phyloP scores from a whole-genome alignment of 2,888 invertebrate species.

The Catocala fraxini region DNA sequence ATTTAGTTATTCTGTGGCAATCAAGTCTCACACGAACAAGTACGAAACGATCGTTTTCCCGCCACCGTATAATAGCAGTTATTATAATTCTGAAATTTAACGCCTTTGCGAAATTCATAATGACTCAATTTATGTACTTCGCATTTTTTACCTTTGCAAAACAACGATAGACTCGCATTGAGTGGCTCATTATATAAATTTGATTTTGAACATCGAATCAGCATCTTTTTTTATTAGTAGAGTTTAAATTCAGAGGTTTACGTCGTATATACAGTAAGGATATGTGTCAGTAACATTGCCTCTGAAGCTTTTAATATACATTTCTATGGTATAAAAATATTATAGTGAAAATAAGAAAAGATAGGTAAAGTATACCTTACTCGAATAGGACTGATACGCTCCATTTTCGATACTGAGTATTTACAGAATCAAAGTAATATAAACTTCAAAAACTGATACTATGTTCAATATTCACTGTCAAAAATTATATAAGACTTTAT shows the following conservation, averaged over 20 bases:
- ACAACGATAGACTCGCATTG: constrained; percentile 61
- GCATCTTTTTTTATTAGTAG: constrained; percentile 28
- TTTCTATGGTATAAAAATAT: too few species aligned
- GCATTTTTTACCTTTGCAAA: constrained; percentile 60
- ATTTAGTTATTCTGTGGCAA: constrained; percentile 46
- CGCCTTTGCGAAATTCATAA: constrained; percentile 78
- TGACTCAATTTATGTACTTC: constrained; percentile 76
- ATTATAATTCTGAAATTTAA: constrained; percentile 77
- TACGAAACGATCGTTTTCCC: constrained; percentile 49
- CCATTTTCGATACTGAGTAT: too few species aligned
- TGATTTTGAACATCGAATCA: constrained; percentile 54
- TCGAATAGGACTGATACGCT: too few species aligned
- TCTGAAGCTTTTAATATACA: too few species aligned
- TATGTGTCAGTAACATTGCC: too few species aligned
- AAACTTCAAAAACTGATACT: too few species aligned
- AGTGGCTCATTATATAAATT: constrained; percentile 69
- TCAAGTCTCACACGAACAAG: constrained; percentile 53
- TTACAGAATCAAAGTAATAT: too few species aligned
- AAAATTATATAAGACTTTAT: too few species aligned
- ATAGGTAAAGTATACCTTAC: too few species aligned
- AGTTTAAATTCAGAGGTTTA: constrained; percentile 1
- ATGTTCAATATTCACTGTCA: too few species aligned
- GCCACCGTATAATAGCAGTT: constrained; percentile 72
- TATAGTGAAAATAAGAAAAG: too few species aligned
- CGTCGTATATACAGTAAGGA: too few species aligned